Conservation (phyloP, 1,140 invertebrate genomes). For the Aethina tumida region DNA sequence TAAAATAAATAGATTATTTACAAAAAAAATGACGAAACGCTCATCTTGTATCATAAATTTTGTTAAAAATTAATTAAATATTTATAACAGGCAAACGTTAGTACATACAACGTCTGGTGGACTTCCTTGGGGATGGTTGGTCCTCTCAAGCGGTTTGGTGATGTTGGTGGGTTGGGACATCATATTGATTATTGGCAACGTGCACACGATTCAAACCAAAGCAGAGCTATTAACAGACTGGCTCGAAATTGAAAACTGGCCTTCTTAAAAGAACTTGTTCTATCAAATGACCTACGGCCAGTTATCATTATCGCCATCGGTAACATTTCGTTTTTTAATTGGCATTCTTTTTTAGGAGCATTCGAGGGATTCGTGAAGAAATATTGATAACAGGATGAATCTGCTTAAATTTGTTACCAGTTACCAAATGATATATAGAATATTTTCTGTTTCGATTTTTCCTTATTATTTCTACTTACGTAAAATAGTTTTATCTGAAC, state of each 20-base stretch:
- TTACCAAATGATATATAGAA: no score
- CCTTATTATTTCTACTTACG: no score
- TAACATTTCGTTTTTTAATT: no score
- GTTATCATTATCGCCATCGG: conserved; percentile 6
- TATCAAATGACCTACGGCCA: conserved; percentile 8
- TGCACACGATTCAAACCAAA: conserved; percentile 1
- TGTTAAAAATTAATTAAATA: background rate
- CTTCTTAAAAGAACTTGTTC: conserved; percentile 12
- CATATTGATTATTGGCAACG: no score
- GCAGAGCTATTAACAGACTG: conserved; percentile 10
- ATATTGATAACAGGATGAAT: no score
- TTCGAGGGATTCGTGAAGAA: no score
- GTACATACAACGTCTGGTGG: conserved; percentile 23
- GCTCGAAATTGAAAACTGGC: conserved; percentile 8
- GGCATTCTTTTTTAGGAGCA: no score
- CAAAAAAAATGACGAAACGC: conserved; percentile 1
- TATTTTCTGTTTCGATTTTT: no score
- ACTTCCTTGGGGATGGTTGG: conserved; percentile 13
- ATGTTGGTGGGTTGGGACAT: conserved; percentile 19
- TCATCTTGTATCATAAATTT: conserved; percentile 4
- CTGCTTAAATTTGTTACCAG: no score
- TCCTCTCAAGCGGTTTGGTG: background rate
- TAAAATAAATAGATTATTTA: background rate
- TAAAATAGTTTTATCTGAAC: no score
- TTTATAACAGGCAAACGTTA: conserved; percentile 2